phyloP scores from a whole-genome alignment of 2,797 vertebrate genomes.

The Cuculus canorus region DNA sequence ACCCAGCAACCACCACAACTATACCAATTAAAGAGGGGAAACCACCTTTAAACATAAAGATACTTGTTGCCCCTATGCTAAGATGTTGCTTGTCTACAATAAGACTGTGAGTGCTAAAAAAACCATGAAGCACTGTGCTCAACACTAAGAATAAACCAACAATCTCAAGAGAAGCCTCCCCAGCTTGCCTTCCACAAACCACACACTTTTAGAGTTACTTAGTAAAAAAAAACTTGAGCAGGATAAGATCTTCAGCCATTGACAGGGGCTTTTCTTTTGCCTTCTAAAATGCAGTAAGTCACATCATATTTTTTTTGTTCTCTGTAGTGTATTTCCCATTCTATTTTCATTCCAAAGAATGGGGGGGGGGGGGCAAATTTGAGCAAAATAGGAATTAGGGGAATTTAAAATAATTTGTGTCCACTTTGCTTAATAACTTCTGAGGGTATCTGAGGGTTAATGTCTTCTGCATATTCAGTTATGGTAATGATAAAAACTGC shows the following conservation, averaged over 20 bases:
- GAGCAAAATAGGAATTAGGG: neutral
- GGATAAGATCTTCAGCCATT: neutral
- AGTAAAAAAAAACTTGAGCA: neutral
- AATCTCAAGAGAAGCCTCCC: neutral
- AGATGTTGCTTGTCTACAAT: neutral
- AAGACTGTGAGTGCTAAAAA: neutral
- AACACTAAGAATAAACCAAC: neutral
- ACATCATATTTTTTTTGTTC: neutral
- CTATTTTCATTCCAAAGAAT: neutral
- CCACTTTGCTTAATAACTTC: neutral
- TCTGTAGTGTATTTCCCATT: neutral
- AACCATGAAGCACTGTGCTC: rapidly evolving
- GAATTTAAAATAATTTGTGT: neutral
- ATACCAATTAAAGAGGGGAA: neutral
- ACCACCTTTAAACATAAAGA: neutral
- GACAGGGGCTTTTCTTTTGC: neutral
- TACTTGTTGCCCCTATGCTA: rapidly evolving
- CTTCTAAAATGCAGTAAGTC: neutral
- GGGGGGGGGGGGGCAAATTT: neutral
- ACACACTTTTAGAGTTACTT: neutral
- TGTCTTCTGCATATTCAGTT: slow-evolving; percentile 10
- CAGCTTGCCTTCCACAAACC: neutral
- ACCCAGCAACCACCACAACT: neutral
- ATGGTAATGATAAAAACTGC: neutral
- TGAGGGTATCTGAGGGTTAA: slow-evolving; percentile 1